Base-by-base conservation (phyloP, 2,797 vertebrate species). In the Galago senegalensis region DNA sequence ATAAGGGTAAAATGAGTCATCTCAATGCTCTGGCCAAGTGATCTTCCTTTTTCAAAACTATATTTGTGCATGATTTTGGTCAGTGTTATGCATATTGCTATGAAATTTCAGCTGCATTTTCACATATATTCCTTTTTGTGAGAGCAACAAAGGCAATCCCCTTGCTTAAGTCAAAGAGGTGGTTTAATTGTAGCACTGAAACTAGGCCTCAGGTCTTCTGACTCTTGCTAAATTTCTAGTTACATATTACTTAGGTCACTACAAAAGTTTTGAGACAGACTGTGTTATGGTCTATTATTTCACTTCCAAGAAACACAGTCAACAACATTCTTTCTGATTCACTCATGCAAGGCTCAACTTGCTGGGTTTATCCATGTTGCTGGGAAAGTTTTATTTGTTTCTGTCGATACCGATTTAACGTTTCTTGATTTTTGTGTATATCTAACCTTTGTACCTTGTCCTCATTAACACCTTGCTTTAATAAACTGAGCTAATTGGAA, bases 381-480 rank as follows among this genome's bases (percentile, higher is more conserved):
- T 46, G 46, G 46, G 46, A 46, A 46, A 46, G 46, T 46, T 46
- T 46, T 46, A 46, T 46, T 11, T 46, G 46, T 46, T 46, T 46
- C 46, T 46, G 8, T 46, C 46, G 1, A 46, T 46, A 11, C 11
- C 9, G 46, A 46, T 46, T 46, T 46, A 46, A 46, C 2, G 46
- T 46, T 46, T 46, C 9, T 46, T 46, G 46, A 46, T 46, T 46
- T 46, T 46, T 46, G 46, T 46, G 46, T 46, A 46, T 46, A 46
- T 46, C 46, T 11, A 46, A 46, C 11, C 46, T 46, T 88, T 82
- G n/a, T 43, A 86, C n/a, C 69, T 97, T 80, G 53, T 89, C 58
- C 14, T 94, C 49, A 89, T 56, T 61, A 89, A 85, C 40, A 81
- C 2, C 61, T 92, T 86, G 23, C n/a, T 93, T 95, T 89, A 82